phyloP scores from a whole-genome alignment of 2,797 vertebrate species.

The Chromobotia macracanthus region DNA sequence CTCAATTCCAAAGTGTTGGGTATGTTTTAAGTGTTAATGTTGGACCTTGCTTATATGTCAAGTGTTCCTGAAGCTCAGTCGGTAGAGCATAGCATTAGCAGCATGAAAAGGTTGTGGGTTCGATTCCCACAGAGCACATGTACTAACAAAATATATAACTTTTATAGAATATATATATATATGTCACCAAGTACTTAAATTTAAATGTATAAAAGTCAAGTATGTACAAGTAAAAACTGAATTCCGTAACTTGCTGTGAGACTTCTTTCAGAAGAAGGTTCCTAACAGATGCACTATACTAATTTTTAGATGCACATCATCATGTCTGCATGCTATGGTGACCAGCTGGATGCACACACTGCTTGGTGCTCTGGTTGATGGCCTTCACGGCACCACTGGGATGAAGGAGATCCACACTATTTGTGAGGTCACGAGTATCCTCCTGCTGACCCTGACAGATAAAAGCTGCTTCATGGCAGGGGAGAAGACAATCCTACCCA shows the following conservation, averaged over 20 bases:
- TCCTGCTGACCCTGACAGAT: conserved; percentile 79
- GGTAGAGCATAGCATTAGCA: too few relatives aligned
- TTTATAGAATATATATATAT: too few relatives aligned
- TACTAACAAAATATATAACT: too few relatives aligned
- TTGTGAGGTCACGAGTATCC: conserved; percentile 64
- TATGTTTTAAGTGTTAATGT: background rate
- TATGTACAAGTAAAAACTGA: too few relatives aligned
- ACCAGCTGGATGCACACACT: background rate
- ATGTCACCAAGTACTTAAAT: too few relatives aligned
- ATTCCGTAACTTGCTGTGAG: background rate
- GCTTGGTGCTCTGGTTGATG: background rate
- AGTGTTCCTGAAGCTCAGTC: background rate
- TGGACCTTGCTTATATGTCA: background rate
- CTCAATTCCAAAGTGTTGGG: too few relatives aligned
- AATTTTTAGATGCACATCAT: background rate
- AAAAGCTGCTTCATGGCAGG: conserved; percentile 73
- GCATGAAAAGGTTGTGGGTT: too few relatives aligned
- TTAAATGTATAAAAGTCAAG: too few relatives aligned
- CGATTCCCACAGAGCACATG: too few relatives aligned
- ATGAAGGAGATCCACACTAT: conserved; percentile 56
- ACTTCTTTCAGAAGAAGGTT: background rate
- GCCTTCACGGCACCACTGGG: conserved; percentile 19
- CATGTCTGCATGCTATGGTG: background rate
- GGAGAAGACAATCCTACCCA: conserved; percentile 37
- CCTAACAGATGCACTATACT: background rate